Base-by-base conservation (phyloP, 2,888 invertebrate genomes). In the Lordiphosa fenestrarum region DNA sequence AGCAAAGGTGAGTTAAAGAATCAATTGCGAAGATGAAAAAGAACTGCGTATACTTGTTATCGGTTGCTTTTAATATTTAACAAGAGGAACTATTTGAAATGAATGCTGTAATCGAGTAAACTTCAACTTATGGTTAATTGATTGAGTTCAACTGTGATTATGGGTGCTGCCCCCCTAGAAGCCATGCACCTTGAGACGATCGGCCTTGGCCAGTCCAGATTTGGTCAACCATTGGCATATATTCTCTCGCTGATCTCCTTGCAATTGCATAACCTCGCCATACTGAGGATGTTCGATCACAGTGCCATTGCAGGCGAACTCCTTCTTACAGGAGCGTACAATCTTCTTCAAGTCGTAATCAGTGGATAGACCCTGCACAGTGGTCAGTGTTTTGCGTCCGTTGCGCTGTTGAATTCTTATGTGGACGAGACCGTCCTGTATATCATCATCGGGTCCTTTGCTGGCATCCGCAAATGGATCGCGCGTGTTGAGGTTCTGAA, bases 261-360 rank as follows among this genome's bases (percentile, higher is more conserved):
- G 99, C 87, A 99, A 93, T 91, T 99, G 99, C 86, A 99, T 93
- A 88, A 99, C 99, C 93, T 99, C 99, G 89, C 99, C 99, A 95
- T 99, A 99, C 92, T 99, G 98, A 76, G 98, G 97, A 91, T 99
- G 99, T 91, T 99, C 98, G 88, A 99, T 98, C 90, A 99, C 98
- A 88, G 99, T 99, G 90, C 99, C 99, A 95, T 99, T 99, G 94
- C 99, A 99, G 89, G 98, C 98, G 92, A 99, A 99, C 93, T 99
- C 98, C 93, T 97, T 97, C 94, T 97, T 99, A 94, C 98, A 98
- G 92, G 97, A 97, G 92, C 98, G 96, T 88, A 99, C 98, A 91
- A 99, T 99, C 93, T 98, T 99, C 92, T 99, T 99, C 92, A 99
- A 93, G 94, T 99, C 99, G 95, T 98, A 99, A 92, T 96, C 96